These are phyloP conservation scores for Heliangelus exortis DNA, from an alignment of 2,797 vertebrate species.

Conservation along the genomic window DNA sequence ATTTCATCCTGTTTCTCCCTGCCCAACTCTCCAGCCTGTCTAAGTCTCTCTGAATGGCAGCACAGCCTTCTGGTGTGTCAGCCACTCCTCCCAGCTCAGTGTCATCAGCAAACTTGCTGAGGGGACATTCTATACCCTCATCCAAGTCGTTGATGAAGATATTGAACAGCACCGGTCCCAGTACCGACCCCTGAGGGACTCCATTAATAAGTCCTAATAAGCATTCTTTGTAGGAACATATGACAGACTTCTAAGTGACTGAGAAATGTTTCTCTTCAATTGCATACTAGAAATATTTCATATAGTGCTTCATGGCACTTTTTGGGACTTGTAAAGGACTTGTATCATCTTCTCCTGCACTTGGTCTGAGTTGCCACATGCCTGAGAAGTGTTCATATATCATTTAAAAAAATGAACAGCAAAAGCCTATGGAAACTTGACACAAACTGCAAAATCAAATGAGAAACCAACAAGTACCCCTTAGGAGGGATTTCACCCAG, in stretches of 20 bases:
- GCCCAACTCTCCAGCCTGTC: no score
- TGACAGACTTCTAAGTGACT: neutral
- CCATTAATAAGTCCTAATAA: no score
- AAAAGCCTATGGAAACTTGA: neutral
- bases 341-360: neutral
- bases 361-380: neutral
- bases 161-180: no score
- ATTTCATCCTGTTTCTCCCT: no score
- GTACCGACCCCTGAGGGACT: no score
- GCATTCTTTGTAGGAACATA: neutral
- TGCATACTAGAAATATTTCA: neutral
- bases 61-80: no score
- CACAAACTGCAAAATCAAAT: neutral
- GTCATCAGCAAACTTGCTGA: no score
- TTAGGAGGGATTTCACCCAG: neutral
- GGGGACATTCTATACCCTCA: no score
- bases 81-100: no score
- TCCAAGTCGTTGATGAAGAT: no score
- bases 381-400: neutral
- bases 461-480: neutral
- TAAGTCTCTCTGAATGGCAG: no score
- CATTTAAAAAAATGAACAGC: neutral
- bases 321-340: neutral
- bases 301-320: neutral
- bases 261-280: neutral